Evolutionary conservation across 2,888 invertebrate genomes (phyloP).

Genomic region (Amphipyra berbera): DNA sequence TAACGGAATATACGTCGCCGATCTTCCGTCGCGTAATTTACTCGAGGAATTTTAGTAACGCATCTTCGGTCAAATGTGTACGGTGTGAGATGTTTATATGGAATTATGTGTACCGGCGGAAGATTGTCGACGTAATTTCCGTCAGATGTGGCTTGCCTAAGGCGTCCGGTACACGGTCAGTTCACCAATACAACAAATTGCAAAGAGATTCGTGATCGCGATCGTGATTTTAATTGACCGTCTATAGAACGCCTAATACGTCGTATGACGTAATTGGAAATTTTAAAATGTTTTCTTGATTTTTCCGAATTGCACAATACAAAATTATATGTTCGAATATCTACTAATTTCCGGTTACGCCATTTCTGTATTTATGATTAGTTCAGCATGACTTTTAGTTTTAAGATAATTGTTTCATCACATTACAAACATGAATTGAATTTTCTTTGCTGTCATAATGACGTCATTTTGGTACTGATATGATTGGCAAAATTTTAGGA

Average conservation of each 20-base stretch:
- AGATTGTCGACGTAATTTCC: no score
- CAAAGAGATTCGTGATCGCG: no score
- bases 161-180: constrained; percentile 1
- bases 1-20: no score
- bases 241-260: neutral
- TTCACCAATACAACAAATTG: neutral
- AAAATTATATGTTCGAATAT: neutral
- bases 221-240: constrained; percentile 11
- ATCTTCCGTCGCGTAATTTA: no score
- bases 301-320: no score
- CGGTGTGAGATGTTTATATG: no score
- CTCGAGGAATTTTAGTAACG: no score
- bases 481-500: neutral
- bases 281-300: neutral
- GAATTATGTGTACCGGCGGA: no score
- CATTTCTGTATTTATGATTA: constrained; percentile 19
- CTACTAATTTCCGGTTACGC: constrained; percentile 8
- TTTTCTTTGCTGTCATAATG: constrained; percentile 18
- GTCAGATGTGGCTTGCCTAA: no score
- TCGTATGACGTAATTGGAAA: constrained; percentile 17
- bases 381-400: constrained; percentile 39
- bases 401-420: constrained; percentile 3
- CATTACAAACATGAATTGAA: constrained; percentile 8
- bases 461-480: constrained; percentile 31
- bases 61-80: no score